Percentiles rank a stretch among this genome's conserved stretches.
Evolutionary conservation across 2,888 invertebrate species (phyloP).

Genomic region (Crepidodera aurea): DNA sequence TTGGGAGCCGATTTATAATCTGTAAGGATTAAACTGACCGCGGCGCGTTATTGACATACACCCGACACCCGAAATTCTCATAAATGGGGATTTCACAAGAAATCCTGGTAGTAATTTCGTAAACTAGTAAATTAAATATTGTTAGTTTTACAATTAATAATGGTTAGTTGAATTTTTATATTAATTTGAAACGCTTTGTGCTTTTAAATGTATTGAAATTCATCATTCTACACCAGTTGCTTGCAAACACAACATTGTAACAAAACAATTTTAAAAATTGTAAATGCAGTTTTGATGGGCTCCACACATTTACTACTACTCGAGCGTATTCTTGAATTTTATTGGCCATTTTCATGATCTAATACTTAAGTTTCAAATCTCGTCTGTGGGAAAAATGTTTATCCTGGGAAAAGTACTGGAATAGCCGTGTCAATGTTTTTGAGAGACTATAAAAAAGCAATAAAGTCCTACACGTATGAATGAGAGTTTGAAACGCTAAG

Average conservation of each 20-base stretch:
- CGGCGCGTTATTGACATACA: too few relatives aligned
- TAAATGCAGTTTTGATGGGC: slow-evolving; percentile 19
- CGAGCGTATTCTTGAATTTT: slow-evolving; percentile 14
- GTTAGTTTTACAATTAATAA: too few relatives aligned
- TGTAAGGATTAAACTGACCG: too few relatives aligned
- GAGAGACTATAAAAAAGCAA: slow-evolving; percentile 7
- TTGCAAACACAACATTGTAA: slow-evolving; percentile 21
- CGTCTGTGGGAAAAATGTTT: slow-evolving; percentile 22
- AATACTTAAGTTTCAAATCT: slow-evolving; percentile 24
- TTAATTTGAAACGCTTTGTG: too few relatives aligned
- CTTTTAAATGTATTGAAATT: too few relatives aligned
- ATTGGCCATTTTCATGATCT: slow-evolving; percentile 29
- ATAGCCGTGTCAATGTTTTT: slow-evolving; percentile 21
- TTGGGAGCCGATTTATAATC: too few relatives aligned
- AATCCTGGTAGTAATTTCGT: too few relatives aligned
- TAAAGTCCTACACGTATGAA: slow-evolving; percentile 2
- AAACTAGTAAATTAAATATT: too few relatives aligned
- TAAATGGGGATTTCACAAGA: too few relatives aligned
- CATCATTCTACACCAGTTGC: slow-evolving; percentile 10
- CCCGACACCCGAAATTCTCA: too few relatives aligned
- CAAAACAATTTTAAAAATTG: slow-evolving; percentile 22
- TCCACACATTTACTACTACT: slow-evolving; percentile 11
- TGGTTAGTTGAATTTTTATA: too few relatives aligned
- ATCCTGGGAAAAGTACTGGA: slow-evolving; percentile 17
- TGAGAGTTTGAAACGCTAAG: background rate